phyloP scores from a whole-genome alignment of 2,888 invertebrate genomes.

The Leptinotarsa peninsularis region DNA sequence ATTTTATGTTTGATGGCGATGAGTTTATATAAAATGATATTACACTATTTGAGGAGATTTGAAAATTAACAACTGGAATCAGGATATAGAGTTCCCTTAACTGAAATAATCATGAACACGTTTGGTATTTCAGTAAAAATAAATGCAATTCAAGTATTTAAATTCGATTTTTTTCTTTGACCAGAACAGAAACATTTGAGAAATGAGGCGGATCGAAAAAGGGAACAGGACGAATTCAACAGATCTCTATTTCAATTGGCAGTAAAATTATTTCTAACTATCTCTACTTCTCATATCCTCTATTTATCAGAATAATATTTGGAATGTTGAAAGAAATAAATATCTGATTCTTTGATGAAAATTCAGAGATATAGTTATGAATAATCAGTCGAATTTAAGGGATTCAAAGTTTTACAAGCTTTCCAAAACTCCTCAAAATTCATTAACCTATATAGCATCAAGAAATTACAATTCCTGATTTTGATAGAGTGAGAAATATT shows the following conservation, averaged over 20 bases:
- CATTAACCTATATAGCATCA: not conserved
- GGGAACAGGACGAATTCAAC: not conserved
- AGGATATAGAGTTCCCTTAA: not conserved
- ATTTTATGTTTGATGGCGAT: conserved; percentile 4
- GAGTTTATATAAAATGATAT: not conserved
- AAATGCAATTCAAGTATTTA: conserved; percentile 6
- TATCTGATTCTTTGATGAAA: not conserved
- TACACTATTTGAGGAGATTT: conserved; percentile 1
- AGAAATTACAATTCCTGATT: conserved; percentile 12
- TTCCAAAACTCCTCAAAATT: not conserved
- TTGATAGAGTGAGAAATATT: conserved; percentile 11
- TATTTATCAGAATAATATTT: not conserved
- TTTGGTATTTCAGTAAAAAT: not conserved
- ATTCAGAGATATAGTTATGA: not conserved
- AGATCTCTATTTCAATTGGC: not conserved
- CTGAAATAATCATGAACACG: conserved; percentile 5
- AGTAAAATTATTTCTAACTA: too few relatives aligned
- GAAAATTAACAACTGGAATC: not conserved
- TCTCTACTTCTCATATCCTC: not conserved
- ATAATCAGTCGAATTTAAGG: not conserved
- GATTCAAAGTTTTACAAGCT: not conserved
- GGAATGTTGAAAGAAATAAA: not conserved
- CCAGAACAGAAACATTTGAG: not conserved
- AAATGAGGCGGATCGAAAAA: not conserved
- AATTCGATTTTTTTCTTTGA: not conserved